These are phyloP conservation scores for Apis florea DNA, from an alignment of 1,140 invertebrate species.

Conservation along the genomic window DNA sequence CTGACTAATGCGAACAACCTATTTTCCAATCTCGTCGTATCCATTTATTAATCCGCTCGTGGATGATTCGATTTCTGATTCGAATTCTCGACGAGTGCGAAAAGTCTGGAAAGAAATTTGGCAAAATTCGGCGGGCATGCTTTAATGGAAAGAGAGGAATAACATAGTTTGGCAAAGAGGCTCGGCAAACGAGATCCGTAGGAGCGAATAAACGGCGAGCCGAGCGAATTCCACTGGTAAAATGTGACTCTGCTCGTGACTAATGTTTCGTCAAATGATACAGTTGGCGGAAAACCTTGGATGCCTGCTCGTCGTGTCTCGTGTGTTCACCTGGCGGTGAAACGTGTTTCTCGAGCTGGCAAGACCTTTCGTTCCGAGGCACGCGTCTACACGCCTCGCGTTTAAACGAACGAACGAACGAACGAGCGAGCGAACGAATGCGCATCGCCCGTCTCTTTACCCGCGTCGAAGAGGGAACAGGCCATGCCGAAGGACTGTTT, in stretches of 20 bases:
- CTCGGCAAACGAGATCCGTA: conserved; percentile 4
- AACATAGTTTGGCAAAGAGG: neutral
- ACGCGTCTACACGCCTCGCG: no score
- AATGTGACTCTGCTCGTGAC: conserved; percentile 42
- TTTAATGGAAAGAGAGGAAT: no score
- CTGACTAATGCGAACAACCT: no score
- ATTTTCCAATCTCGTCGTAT: no score
- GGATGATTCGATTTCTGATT: no score
- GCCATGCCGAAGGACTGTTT: neutral
- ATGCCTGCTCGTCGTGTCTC: conserved; percentile 31
- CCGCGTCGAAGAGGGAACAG: neutral
- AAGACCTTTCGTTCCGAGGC: conserved; percentile 15
- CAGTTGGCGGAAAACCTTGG: conserved; percentile 48
- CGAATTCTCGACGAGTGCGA: no score
- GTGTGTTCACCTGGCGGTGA: conserved; percentile 46
- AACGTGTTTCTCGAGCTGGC: conserved; percentile 42
- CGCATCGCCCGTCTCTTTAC: neutral
- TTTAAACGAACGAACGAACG: neutral
- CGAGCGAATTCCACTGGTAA: conserved; percentile 32
- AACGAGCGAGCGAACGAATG: neutral
- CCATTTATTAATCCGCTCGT: no score
- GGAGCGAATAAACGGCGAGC: neutral
- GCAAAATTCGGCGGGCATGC: neutral
- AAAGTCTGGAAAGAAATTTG: neutral
- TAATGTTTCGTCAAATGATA: conserved; percentile 52